phyloP scores from a whole-genome alignment of 2,113 vertebrate genomes.

The Butastur rufipennis region DNA sequence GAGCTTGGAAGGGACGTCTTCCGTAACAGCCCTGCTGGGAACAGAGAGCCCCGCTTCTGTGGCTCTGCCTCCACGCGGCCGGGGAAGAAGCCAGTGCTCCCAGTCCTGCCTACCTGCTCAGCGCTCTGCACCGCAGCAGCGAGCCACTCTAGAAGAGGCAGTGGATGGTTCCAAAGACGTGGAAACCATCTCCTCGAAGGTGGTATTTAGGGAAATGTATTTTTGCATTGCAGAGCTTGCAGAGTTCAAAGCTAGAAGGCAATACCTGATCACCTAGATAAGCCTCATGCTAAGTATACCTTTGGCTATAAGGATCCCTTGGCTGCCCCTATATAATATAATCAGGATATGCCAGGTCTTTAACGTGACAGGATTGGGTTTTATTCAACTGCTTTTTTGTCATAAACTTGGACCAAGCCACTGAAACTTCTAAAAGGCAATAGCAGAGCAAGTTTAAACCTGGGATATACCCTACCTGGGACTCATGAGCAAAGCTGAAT shows the following conservation, averaged over 20 bases:
- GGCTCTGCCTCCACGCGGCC: fast-evolving
- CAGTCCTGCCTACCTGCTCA: background rate
- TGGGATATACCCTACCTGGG: fast-evolving
- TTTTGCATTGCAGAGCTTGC: background rate
- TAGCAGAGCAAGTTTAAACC: background rate
- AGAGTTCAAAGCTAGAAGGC: background rate
- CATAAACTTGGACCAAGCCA: background rate
- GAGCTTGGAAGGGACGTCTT: background rate
- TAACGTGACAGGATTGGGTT: background rate
- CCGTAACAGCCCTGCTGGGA: background rate
- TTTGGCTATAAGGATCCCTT: background rate
- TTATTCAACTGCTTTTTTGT: background rate
- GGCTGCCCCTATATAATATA: background rate
- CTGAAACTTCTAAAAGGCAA: background rate
- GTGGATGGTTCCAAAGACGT: background rate
- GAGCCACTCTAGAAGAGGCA: background rate
- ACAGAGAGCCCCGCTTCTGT: fast-evolving
- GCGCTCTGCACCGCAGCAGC: fast-evolving
- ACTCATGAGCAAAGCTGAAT: background rate
- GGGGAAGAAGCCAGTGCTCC: background rate
- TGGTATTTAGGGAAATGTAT: background rate
- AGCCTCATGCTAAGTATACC: background rate
- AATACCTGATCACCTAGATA: background rate
- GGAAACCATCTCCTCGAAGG: background rate
- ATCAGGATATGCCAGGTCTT: background rate